phyloP scores from a whole-genome alignment of 53 echinoderm and acorn worm species.

The Echinometra lucunter region DNA sequence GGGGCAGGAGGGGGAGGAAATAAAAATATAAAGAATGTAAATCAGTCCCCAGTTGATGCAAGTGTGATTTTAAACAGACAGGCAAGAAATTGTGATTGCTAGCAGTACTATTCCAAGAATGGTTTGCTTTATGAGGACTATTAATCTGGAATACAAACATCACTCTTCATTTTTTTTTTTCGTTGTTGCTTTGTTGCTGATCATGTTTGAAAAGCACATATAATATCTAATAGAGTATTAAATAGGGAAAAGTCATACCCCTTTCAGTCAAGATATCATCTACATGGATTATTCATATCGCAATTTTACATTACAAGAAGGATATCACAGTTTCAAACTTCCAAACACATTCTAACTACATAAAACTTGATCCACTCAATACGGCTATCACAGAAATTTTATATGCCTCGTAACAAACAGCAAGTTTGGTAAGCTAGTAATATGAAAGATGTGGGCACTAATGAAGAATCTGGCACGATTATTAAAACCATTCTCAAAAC shows the following conservation, averaged over 20 bases:
- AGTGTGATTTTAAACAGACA: neutral
- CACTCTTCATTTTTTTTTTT: neutral
- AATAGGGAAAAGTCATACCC: neutral
- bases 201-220: neutral
- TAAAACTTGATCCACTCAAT: too few relatives aligned
- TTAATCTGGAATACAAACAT: neutral
- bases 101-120: neutral
- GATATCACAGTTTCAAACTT: too few relatives aligned
- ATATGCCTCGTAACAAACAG: neutral
- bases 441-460: neutral
- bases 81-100: neutral
- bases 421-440: neutral
- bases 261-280: neutral
- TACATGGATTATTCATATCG: too few relatives aligned
- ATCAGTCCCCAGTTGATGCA: conserved; percentile 31
- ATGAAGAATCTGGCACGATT: neutral
- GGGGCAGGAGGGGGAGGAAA: conserved; percentile 26
- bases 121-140: neutral
- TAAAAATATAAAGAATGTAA: conserved; percentile 36
- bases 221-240: neutral
- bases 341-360: too few relatives aligned
- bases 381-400: neutral
- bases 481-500: neutral
- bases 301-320: too few relatives aligned
- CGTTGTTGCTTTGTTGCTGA: neutral